Evolutionary conservation across 2,888 invertebrate genomes (phyloP), one percentile per base, ranked within the genome.

Genomic region (Euzophera pinguis): DNA sequence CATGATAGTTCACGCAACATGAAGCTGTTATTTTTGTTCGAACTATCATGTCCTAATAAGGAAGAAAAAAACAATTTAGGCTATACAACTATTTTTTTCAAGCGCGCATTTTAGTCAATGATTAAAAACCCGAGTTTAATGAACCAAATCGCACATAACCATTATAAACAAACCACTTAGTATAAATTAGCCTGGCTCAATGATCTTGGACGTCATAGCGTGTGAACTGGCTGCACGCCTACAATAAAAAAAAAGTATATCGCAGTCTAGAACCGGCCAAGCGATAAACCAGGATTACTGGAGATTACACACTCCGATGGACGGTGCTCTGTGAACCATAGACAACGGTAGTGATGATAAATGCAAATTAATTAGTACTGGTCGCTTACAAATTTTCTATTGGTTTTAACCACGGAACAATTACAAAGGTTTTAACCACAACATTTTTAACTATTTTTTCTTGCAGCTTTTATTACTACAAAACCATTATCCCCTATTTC

Each of bases 131-230:
- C 16, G 12, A 34, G 32, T 45, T 14, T 45, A 45, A 45, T 16
- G 32, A 45, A 45, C 34, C 48, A 38, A 38, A 38, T 38, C 48
- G 22, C 27, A 8, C 38, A 22, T 27, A 37, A 22, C 37, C 13
- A 22, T 17, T 37, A 22, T 39, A 27, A 37, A 38, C 48, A 37
- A 13, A 49, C 22, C 38, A 49, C 12, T 49, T 38, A 49, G 38
- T 10, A 49, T 38, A 13, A 27, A 49, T 45, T 45, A 45, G 16
- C 45, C 17, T 48, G 37, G 48, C 48, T 38, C 37, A 48, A 48
- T 27, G 48, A 48, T 48, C 37, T 48, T 48, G 49, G 9, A 49
- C 49, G 47, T 48, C 47, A 48, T 48, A 49, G 49, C 39, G 27
- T 49, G 38, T 49, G 38, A 48, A 48, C 47, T 8, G 16, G 13